Percentiles rank a stretch among this genome's conserved stretches.
phyloP scores from a whole-genome alignment of 2,888 invertebrate genomes.

The Agrochola circellaris region DNA sequence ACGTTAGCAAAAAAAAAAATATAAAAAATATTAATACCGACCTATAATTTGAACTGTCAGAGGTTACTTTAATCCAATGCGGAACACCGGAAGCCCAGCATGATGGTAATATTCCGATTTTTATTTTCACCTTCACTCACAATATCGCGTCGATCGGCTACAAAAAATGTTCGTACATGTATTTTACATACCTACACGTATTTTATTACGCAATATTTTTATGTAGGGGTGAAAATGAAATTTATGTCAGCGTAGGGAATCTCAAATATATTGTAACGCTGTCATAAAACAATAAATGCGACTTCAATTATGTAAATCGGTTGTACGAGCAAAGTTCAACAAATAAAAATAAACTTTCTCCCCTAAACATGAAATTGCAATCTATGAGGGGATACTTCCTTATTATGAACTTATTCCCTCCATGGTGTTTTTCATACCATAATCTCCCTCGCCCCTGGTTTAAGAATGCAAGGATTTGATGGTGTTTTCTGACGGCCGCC shows the following conservation, averaged over 20 bases:
- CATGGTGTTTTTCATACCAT: conserved; percentile 65
- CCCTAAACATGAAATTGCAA: conserved; percentile 69
- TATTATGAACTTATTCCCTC: conserved; percentile 67
- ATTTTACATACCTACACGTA: conserved; percentile 20
- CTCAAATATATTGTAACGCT: conserved; percentile 58
- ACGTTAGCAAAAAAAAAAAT: too few relatives aligned
- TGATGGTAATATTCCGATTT: conserved; percentile 38
- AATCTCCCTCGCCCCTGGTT: conserved; percentile 61
- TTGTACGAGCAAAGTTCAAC: conserved; percentile 60
- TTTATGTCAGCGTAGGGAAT: conserved; percentile 57
- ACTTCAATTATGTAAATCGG: conserved; percentile 69
- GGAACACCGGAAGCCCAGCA: conserved; percentile 8
- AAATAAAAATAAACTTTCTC: conserved; percentile 63
- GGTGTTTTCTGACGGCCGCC: conserved; percentile 48
- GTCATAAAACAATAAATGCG: conserved; percentile 66
- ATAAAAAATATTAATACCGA: too few relatives aligned
- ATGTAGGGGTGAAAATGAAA: conserved; percentile 56
- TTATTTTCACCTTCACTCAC: conserved; percentile 43
- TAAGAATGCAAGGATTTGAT: conserved; percentile 62
- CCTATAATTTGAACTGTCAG: not conserved
- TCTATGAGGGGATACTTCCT: conserved; percentile 64
- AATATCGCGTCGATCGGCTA: conserved; percentile 28
- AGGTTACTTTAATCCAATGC: not conserved
- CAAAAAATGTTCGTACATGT: conserved; percentile 29
- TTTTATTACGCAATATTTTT: conserved; percentile 56